phyloP scores from a whole-genome alignment of 92 coral and sea anemone genomes.

The Porites divaricata region DNA sequence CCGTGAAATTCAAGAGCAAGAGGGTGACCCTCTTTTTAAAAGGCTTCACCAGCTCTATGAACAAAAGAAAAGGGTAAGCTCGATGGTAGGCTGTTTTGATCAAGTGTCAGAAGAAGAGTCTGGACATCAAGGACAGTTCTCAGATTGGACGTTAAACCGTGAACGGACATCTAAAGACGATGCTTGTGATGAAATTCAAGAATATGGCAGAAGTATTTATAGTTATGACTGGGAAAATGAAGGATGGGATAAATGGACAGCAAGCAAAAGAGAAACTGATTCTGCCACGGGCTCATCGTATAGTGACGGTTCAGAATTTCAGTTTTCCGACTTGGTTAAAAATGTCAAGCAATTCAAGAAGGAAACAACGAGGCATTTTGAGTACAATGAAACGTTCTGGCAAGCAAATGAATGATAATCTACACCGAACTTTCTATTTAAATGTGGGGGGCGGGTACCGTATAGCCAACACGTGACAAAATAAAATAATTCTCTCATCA shows the following conservation, averaged over 20 bases:
- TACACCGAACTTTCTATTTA: no score
- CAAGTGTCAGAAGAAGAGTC: not conserved
- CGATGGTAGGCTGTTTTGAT: not conserved
- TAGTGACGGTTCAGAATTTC: constrained; percentile 37
- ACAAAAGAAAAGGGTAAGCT: not conserved
- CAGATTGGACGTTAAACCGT: constrained; percentile 49
- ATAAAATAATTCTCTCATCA: no score
- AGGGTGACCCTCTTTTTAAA: not conserved
- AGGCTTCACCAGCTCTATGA: not conserved
- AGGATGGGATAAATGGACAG: constrained; percentile 5
- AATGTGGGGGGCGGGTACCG: no score
- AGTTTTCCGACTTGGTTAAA: constrained; percentile 47
- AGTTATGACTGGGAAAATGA: constrained; percentile 4
- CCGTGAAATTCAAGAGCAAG: constrained; percentile 40
- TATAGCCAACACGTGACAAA: no score
- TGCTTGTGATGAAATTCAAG: not conserved
- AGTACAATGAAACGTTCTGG: not conserved
- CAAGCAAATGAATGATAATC: not conserved
- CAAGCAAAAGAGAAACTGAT: not conserved
- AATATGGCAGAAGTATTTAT: not conserved
- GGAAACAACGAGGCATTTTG: not conserved
- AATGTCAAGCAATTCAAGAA: constrained; percentile 42
- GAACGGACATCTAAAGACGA: constrained; percentile 15
- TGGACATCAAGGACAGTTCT: constrained; percentile 29
- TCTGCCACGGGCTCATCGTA: not conserved